phyloP scores from a whole-genome alignment of 2,888 invertebrate species.

The Drosophila eohydei region DNA sequence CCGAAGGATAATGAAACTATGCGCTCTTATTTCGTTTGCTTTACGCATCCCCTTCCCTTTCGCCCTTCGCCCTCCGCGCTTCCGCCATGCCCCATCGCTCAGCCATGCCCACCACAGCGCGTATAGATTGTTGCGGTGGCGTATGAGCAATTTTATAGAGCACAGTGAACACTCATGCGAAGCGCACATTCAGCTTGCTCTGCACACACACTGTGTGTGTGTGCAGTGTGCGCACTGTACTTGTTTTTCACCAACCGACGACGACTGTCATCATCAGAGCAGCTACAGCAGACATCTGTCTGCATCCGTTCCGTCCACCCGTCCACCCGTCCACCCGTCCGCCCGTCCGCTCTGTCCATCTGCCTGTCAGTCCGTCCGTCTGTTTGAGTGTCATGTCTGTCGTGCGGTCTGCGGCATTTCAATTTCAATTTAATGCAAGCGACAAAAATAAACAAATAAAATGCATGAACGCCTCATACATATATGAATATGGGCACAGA shows the following conservation, averaged over 20 bases:
- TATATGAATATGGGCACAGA: conserved; percentile 49
- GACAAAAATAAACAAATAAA: conserved; percentile 73
- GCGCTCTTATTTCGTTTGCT: conserved; percentile 71
- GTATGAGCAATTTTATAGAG: conserved; percentile 50
- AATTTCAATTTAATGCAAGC: conserved; percentile 77
- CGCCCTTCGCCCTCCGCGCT: background rate
- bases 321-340: background rate
- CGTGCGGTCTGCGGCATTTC: conserved; percentile 76
- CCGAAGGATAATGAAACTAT: conserved; percentile 76
- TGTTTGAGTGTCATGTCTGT: conserved; percentile 46
- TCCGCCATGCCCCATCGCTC: background rate
- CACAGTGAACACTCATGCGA: conserved; percentile 19
- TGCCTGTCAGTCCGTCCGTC: conserved; percentile 4
- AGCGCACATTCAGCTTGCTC: background rate
- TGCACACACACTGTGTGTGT: background rate
- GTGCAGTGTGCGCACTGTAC: conserved; percentile 46
- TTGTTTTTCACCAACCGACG: conserved; percentile 36
- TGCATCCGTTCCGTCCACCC: conserved; percentile 11
- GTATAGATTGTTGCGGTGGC: conserved; percentile 62
- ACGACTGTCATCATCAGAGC: conserved; percentile 56
- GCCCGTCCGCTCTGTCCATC: conserved; percentile 11
- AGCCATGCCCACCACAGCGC: conserved; percentile 11
- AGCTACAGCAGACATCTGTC: conserved; percentile 38
- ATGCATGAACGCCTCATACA: conserved; percentile 52
- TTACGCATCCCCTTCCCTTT: conserved; percentile 35